phyloP scores from a whole-genome alignment of 1,140 invertebrate genomes.

The Cydia fagiglandana region DNA sequence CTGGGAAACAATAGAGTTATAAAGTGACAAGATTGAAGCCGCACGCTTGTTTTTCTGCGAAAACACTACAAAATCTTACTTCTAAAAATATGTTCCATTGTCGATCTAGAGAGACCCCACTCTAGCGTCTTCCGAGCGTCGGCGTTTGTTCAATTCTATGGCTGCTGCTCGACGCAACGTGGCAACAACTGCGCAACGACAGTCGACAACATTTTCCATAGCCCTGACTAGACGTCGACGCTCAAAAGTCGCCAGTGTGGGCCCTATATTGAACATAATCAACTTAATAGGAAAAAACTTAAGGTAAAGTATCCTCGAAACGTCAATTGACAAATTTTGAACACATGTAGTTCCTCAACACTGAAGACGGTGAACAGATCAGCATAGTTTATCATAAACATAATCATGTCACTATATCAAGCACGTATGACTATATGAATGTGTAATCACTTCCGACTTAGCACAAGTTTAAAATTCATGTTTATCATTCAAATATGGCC shows the following conservation, averaged over 20 bases:
- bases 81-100: background rate
- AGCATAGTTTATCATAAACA: slow-evolving; percentile 1
- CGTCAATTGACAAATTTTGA: background rate
- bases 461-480: slow-evolving; percentile 17
- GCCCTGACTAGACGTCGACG: too few relatives aligned
- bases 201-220: too few relatives aligned
- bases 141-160: too few relatives aligned
- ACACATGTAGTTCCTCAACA: background rate
- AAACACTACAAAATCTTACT: background rate
- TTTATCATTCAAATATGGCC: background rate
- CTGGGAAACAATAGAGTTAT: slow-evolving; percentile 36
- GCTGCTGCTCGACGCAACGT: too few relatives aligned
- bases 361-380: background rate
- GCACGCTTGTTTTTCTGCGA: slow-evolving; percentile 51
- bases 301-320: background rate
- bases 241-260: too few relatives aligned
- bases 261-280: too few relatives aligned
- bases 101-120: background rate
- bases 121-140: too few relatives aligned
- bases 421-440: slow-evolving; percentile 39
- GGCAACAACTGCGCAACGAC: too few relatives aligned
- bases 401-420: background rate
- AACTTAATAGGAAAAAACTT: too few relatives aligned
- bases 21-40: slow-evolving; percentile 49
- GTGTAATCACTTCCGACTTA: slow-evolving; percentile 10